Conservation (phyloP, 2,888 invertebrate genomes). For the Andricus quercusramuli region DNA sequence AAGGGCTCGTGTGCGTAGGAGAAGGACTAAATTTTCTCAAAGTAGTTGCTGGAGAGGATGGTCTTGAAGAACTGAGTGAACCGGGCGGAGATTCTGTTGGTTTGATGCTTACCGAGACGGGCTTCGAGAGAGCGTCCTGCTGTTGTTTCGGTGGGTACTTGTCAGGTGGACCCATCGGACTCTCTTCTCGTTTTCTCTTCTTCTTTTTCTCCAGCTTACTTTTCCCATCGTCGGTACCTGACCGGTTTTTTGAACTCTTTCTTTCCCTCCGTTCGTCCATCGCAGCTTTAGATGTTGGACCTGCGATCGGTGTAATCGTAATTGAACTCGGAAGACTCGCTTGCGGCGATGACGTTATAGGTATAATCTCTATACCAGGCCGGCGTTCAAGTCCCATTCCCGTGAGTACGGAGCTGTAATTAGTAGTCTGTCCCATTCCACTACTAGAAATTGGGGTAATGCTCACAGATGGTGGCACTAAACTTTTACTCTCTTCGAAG, state of each 20-base stretch:
- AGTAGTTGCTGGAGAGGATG: conserved; percentile 85
- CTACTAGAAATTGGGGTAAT: conserved; percentile 81
- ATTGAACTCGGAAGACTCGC: conserved; percentile 88
- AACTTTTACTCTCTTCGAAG: conserved; percentile 81
- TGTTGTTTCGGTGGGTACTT: conserved; percentile 87
- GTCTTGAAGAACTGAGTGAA: conserved; percentile 76
- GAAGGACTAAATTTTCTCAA: conserved; percentile 87
- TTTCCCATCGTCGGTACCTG: conserved; percentile 77
- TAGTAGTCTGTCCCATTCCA: conserved; percentile 77
- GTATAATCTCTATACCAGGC: conserved; percentile 92
- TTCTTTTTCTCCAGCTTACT: conserved; percentile 84
- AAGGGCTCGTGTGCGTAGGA: conserved; percentile 84
- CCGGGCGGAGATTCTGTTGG: conserved; percentile 83
- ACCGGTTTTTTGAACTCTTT: conserved; percentile 76
- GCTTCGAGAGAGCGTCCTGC: conserved; percentile 84
- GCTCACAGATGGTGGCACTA: conserved; percentile 83
- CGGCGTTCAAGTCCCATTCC: conserved; percentile 84
- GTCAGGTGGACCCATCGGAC: conserved; percentile 89
- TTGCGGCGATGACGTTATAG: conserved; percentile 84
- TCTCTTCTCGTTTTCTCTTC: conserved; percentile 89
- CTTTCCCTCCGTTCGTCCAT: conserved; percentile 77
- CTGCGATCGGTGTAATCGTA: conserved; percentile 89
- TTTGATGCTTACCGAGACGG: conserved; percentile 87
- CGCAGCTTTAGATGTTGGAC: conserved; percentile 80
- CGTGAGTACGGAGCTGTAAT: conserved; percentile 82